These are phyloP conservation scores for Cancer borealis DNA, from an alignment of 2,888 invertebrate species.

Conservation along the genomic window DNA sequence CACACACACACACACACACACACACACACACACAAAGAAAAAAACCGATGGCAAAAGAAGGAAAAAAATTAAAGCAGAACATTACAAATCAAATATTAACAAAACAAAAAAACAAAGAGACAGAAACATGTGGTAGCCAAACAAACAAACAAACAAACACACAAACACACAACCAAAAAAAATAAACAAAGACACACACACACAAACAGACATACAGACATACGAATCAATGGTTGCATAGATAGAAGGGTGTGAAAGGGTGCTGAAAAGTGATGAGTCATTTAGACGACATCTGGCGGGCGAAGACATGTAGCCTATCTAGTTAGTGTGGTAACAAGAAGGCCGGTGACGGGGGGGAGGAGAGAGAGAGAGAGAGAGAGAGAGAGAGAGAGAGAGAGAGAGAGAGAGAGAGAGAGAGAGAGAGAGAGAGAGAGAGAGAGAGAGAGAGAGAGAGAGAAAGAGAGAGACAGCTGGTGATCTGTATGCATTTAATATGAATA, in stretches of 20 bases:
- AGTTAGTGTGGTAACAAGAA: neutral
- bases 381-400: slow-evolving; percentile 16
- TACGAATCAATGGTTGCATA: neutral
- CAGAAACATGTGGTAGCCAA: neutral
- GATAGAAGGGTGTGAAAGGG: neutral
- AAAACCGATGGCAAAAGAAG: too few relatives aligned
- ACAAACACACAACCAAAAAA: neutral
- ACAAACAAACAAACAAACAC: neutral
- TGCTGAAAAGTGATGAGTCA: neutral
- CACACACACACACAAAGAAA: neutral
- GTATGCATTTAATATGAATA: neutral
- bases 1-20: neutral
- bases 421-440: neutral
- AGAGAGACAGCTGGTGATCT: neutral
- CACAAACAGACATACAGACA: neutral
- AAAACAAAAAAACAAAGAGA: neutral
- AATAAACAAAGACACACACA: neutral
- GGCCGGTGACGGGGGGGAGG: neutral
- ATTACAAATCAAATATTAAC: neutral
- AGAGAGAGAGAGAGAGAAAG: neutral
- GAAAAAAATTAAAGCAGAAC: too few relatives aligned
- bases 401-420: slow-evolving; percentile 10
- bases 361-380: slow-evolving; percentile 36
- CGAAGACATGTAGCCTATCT: neutral
- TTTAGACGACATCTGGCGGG: neutral